phyloP scores from a whole-genome alignment of 2,113 vertebrate genomes.

The Aleadryas rufinucha region DNA sequence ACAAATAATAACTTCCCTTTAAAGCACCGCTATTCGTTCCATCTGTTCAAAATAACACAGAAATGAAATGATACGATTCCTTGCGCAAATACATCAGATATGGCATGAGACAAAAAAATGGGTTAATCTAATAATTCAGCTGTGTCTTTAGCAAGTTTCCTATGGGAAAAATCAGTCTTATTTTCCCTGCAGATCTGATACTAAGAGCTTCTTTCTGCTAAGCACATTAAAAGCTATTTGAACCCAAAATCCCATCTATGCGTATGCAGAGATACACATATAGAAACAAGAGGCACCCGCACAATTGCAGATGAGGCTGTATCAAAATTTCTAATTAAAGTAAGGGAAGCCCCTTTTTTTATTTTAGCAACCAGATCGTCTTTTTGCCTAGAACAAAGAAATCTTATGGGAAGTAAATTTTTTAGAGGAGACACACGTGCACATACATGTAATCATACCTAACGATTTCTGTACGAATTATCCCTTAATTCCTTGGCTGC shows the following conservation, averaged over 20 bases:
- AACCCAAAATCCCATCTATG: conserved; percentile 11
- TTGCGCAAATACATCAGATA: neutral
- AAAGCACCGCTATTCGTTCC: neutral
- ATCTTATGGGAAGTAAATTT: conserved; percentile 9
- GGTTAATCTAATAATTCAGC: conserved; percentile 38
- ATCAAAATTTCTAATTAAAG: conserved; percentile 13
- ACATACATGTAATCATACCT: neutral
- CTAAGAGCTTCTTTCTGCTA: neutral
- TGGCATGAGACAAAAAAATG: neutral
- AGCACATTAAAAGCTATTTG: conserved; percentile 30
- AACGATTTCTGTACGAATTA: neutral
- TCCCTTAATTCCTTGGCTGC: neutral
- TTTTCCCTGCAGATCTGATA: conserved; percentile 35
- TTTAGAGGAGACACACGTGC: neutral
- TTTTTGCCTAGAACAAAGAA: conserved; percentile 50
- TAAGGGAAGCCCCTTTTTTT: neutral
- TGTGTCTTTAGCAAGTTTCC: conserved; percentile 42
- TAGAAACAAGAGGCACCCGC: neutral
- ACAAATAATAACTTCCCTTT: conserved; percentile 23
- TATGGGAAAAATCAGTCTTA: conserved; percentile 49
- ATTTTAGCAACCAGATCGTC: neutral
- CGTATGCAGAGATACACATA: neutral
- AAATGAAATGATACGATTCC: neutral
- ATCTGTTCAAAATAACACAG: neutral
- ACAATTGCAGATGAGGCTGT: neutral